Evolutionary conservation across 2,888 invertebrate genomes (phyloP), one percentile per base, ranked within the genome.

Genomic region (Phytoseiulus persimilis): DNA sequence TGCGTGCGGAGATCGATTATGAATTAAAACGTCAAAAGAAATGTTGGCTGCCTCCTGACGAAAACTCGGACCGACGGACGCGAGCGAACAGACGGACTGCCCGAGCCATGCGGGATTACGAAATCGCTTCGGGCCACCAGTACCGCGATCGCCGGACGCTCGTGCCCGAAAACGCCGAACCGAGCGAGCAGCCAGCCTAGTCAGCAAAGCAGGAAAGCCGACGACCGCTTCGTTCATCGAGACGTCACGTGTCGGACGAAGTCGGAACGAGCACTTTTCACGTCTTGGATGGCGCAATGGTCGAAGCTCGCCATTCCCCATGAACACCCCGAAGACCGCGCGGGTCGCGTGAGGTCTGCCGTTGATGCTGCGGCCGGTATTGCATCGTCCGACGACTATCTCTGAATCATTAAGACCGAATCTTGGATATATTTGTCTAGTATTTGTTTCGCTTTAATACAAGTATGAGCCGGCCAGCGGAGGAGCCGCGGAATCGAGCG

Each of bases 1-100:
- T 87, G 87, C 87, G 87, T 87, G 87, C 87, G 33, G 45, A 87
- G 87, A 87, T 87, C 87, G 45, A 87, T 87, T 87, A 87, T 33
- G 87, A 87, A 87, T 87, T 87, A 87, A n/a, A 87, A 87, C 87
- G 87, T 65, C 65, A 65, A 65, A 65, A 65, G 65, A 65, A 65
- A 65, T 65, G 65, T 28, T 3, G 65, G 65, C 28, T 65, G 65
- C 65, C 65, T 65, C 65, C 65, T 18, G 65, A 65, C 65, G 65
- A 65, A 65, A 65, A 65, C 11, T 65, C 65, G 23, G 65, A 65
- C 28, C 65, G 65, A 65, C 9, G 14, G 46, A 46, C 14, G 46
- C 9, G 46, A 6, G 14, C 46, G 46, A 14, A 46, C 46, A 46
- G 46, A 65, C 65, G 65, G 18, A 3, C 18, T 3, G 9, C 65